phyloP scores from a whole-genome alignment of 2,888 invertebrate genomes.

The Pachymerium ferrugineum region DNA sequence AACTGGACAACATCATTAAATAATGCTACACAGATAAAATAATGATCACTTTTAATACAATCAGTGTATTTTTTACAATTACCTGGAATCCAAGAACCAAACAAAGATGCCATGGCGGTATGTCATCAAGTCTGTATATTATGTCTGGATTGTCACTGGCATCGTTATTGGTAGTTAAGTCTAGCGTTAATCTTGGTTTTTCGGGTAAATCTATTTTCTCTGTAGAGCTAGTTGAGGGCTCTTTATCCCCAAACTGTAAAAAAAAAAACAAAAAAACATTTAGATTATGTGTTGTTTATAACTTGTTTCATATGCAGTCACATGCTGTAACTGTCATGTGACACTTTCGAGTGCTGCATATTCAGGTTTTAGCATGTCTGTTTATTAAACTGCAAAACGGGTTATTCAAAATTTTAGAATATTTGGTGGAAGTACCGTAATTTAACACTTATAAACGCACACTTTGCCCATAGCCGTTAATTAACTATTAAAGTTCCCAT shows the following conservation, averaged over 20 bases:
- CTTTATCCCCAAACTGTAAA: not conserved
- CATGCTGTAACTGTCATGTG: too few relatives aligned
- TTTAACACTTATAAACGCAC: too few relatives aligned
- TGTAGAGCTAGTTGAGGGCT: not conserved
- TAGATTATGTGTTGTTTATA: not conserved
- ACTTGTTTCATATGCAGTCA: not conserved
- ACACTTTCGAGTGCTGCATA: too few relatives aligned
- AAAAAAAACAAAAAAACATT: not conserved
- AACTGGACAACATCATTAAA: constrained; percentile 65
- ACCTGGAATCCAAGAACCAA: constrained; percentile 76
- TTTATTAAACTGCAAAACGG: too few relatives aligned
- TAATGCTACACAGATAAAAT: constrained; percentile 58
- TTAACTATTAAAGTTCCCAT: too few relatives aligned
- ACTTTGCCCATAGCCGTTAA: too few relatives aligned
- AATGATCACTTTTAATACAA: not conserved
- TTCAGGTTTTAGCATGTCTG: too few relatives aligned
- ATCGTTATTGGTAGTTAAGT: not conserved
- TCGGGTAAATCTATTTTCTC: not conserved
- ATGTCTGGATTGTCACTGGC: not conserved
- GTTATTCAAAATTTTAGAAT: too few relatives aligned
- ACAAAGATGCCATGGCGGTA: constrained; percentile 77
- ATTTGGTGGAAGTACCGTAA: too few relatives aligned
- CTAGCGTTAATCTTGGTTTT: not conserved
- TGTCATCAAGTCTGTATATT: constrained; percentile 68
- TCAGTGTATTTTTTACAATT: constrained; percentile 35